These are phyloP conservation scores for Tanytarsus gracilentus DNA, from an alignment of 2,888 invertebrate species.

Conservation along the genomic window DNA sequence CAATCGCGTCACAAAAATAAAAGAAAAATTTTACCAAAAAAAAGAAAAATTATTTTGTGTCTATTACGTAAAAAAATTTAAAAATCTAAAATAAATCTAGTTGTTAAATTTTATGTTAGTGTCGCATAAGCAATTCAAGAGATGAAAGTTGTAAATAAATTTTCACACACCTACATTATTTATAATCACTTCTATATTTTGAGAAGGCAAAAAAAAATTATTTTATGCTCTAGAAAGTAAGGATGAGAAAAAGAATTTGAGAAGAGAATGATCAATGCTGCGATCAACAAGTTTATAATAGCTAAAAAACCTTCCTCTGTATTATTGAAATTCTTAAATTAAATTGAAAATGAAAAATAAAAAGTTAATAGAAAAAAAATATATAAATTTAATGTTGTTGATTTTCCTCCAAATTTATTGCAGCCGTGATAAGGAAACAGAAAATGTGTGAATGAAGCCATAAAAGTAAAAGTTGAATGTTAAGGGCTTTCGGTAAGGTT, in stretches of 20 bases:
- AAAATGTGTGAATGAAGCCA: no score
- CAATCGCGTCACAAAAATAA: no score
- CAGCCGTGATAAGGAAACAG: no score
- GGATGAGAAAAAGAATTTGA: not conserved
- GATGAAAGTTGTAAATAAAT: not conserved
- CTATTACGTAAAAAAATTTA: constrained; percentile 17
- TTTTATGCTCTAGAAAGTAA: not conserved
- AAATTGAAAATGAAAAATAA: not conserved
- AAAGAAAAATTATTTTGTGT: constrained; percentile 6
- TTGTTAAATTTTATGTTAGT: constrained; percentile 13
- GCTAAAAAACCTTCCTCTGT: not conserved
- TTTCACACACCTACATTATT: not conserved
- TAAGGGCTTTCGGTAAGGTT: no score
- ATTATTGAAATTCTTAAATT: constrained; percentile 13
- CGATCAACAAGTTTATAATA: not conserved
- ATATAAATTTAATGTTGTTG: not conserved
- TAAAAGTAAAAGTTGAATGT: no score
- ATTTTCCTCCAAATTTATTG: not conserved
- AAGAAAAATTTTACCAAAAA: constrained; percentile 22
- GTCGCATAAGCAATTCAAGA: not conserved
- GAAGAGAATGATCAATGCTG: not conserved
- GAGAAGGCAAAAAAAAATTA: not conserved
- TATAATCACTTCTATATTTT: constrained; percentile 2
- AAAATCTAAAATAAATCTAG: constrained; percentile 11
- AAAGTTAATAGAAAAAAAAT: not conserved